Conservation (phyloP, 2,797 vertebrate genomes). For the Crenuchus spilurus region DNA sequence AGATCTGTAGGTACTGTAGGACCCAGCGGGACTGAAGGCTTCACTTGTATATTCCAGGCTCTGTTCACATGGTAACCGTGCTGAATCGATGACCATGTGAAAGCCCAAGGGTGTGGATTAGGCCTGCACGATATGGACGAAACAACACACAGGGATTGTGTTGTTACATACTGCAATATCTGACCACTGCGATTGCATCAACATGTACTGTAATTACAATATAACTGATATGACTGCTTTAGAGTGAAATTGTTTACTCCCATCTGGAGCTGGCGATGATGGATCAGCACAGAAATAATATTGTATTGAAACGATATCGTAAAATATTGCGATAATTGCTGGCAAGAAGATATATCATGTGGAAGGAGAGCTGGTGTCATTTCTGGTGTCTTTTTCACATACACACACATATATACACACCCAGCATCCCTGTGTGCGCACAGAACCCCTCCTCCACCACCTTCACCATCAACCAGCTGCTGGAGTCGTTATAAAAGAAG, state of each 20-base stretch:
- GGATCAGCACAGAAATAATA: no score
- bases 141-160: not conserved
- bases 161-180: not conserved
- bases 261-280: no score
- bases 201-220: no score
- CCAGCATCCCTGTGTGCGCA: slow-evolving; percentile 26
- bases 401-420: slow-evolving; percentile 53
- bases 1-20: not conserved
- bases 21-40: not conserved
- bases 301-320: no score
- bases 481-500: not conserved
- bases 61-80: slow-evolving; percentile 83
- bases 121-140: not conserved
- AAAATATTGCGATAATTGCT: no score
- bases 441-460: not conserved
- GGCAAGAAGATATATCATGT: not conserved
- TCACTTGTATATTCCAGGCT: slow-evolving; percentile 42
- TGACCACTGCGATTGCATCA: no score
- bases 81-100: slow-evolving; percentile 65
- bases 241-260: no score
- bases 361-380: slow-evolving; percentile 36
- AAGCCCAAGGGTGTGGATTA: slow-evolving; percentile 69
- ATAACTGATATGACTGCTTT: not conserved
- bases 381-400: slow-evolving; percentile 2
- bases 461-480: not conserved